Conservation (phyloP, 2,113 vertebrate species). For the Pseudopodoces humilis region DNA sequence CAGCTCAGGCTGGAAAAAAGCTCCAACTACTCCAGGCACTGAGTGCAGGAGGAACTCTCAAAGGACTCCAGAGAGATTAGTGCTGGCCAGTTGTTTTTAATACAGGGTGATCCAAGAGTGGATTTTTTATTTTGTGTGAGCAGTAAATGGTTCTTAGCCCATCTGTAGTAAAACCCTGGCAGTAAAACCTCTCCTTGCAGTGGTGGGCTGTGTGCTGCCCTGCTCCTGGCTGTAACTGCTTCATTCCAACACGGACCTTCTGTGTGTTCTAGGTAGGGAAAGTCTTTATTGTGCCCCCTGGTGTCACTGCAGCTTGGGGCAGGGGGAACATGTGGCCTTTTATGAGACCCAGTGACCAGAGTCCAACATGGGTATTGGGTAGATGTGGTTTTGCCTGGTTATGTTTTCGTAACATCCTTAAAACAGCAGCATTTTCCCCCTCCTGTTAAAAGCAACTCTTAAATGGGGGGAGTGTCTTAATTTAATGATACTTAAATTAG, state of each 20-base stretch:
- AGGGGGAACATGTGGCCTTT: not conserved
- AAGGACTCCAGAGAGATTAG: not conserved
- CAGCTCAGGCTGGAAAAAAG: not conserved
- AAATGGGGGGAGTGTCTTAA: not conserved
- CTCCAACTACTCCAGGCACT: not conserved
- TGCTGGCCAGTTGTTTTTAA: not conserved
- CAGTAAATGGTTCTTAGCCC: not conserved
- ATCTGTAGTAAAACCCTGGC: not conserved
- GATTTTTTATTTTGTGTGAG: not conserved
- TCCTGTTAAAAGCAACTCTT: not conserved
- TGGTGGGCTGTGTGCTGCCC: not conserved
- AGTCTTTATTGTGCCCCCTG: not conserved
- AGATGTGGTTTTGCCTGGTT: not conserved
- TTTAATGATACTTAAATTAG: not conserved
- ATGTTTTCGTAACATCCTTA: not conserved
- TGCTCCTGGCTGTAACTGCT: not conserved
- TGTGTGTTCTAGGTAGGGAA: fast-evolving
- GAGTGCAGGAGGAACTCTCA: not conserved
- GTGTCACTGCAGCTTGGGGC: not conserved
- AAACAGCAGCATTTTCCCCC: not conserved
- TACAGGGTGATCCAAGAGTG: not conserved
- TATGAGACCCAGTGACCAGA: not conserved
- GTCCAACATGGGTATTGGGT: not conserved
- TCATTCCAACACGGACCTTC: not conserved
- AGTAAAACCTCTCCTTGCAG: not conserved